phyloP scores from a whole-genome alignment of 1,140 invertebrate genomes.

The Conus ventricosus region DNA sequence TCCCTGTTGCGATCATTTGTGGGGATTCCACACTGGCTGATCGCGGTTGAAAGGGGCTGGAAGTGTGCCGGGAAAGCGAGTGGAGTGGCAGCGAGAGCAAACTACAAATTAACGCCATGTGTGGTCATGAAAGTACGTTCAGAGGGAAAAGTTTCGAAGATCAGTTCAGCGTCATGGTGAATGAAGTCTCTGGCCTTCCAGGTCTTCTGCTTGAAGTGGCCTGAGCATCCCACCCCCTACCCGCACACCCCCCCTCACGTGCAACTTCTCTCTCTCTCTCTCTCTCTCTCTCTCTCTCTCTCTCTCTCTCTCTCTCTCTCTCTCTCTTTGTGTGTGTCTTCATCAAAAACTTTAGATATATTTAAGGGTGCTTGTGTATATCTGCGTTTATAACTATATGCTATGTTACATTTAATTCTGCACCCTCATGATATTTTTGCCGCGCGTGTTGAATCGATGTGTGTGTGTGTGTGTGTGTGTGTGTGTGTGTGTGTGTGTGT shows the following conservation, averaged over 20 bases:
- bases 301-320: background rate
- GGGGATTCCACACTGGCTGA: background rate
- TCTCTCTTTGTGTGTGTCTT: background rate
- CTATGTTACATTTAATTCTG: too few species aligned
- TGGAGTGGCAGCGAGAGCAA: background rate
- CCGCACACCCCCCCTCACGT: background rate
- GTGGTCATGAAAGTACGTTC: background rate
- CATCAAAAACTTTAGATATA: background rate
- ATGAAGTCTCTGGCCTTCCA: too few species aligned
- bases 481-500: slow-evolving; percentile 18
- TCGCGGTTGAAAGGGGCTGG: background rate
- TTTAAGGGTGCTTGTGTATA: too few species aligned
- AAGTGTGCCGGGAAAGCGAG: background rate
- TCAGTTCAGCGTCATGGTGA: too few species aligned
- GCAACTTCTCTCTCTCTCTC: background rate
- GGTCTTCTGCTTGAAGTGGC: too few species aligned
- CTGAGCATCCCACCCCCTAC: background rate
- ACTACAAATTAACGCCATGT: background rate
- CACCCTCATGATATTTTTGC: too few species aligned
- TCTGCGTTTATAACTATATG: too few species aligned
- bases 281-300: background rate
- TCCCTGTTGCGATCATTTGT: slow-evolving; percentile 20
- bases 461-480: background rate
- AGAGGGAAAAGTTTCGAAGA: too few species aligned
- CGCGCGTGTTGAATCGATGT: too few species aligned